A percentile compares a stretch with the other conserved stretches of the same genome.
Evolutionary conservation across 1,140 invertebrate genomes (phyloP).

Genomic region (Saccostrea echinata): DNA sequence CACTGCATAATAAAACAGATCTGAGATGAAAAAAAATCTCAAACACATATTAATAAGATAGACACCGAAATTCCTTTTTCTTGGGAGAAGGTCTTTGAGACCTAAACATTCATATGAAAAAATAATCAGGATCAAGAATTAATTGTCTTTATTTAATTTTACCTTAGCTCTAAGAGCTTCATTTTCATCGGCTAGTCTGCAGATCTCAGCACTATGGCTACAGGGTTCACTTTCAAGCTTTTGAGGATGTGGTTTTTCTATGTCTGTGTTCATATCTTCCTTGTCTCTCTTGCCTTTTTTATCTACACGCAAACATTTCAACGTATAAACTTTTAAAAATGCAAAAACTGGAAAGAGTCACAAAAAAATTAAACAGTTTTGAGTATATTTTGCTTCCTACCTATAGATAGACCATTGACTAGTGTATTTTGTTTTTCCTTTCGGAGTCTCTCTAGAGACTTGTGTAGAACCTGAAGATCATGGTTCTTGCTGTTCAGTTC

Average conservation of each 20-base stretch:
- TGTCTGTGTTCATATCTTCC: neutral
- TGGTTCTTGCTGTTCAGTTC: conserved; percentile 72
- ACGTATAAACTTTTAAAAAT: no score
- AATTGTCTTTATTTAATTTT: no score
- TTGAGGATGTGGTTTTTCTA: neutral
- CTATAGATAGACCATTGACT: conserved; percentile 42
- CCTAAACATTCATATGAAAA: no score
- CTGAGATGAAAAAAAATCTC: no score
- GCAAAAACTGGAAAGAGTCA: no score
- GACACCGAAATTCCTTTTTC: no score
- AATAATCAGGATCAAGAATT: no score
- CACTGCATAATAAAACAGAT: no score
- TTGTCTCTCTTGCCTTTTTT: conserved; percentile 13
- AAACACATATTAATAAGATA: no score
- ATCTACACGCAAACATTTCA: neutral
- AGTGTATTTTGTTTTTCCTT: conserved; percentile 70
- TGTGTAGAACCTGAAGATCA: conserved; percentile 70
- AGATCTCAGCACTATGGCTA: neutral
- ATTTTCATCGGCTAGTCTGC: neutral
- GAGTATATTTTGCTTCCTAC: no score
- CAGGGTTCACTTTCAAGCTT: neutral
- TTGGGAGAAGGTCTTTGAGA: no score
- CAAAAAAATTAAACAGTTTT: no score
- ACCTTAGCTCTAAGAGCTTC: neutral
- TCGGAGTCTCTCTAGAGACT: conserved; percentile 69